Evolutionary conservation across 2,888 invertebrate species (phyloP), one percentile per base, ranked within the genome.

Genomic region (Phlogophora meticulosa): DNA sequence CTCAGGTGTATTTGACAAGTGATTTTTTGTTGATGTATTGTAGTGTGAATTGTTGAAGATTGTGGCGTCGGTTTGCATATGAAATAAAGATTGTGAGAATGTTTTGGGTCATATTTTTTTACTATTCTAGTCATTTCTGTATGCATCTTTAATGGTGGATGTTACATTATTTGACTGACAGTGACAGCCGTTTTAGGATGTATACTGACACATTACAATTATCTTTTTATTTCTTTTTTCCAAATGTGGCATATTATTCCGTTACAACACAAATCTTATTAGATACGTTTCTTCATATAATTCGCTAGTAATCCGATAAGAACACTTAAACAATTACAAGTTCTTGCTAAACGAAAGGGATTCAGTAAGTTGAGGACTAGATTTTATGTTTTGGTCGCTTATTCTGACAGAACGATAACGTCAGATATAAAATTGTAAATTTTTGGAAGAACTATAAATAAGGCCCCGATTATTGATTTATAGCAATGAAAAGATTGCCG

Each of bases 1-100:
- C 73, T 82, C 70, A 70, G 72, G 80, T 74, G 72, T 52, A 49
- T 52, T 64, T 68, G 80, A 82, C 82, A 87, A 86, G 86, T 83
- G 65, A 15, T 62, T 67, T 64, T 71, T 67, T 59, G 52, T 66
- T 57, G 15, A 15, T 40, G 55, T 56, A 75, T 62, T 69, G 45
- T 77, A n/a, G 43, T 69, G 48, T 62, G 58, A 66, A 73, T 61
- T 67, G 17, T 55, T 51, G 32, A 43, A 57, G 20, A 24, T 53
- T 11, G 22, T 38, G n/a, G 43, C 48, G 49, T 62, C 5, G 22
- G 24, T 55, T 58, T 49, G 28, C 42, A 38, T 61, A 38, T 51
- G 34, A 51, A 49, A 60, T 36, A 7, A 32, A 42, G 22, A 13
- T 11, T 63, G 13, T 52, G 46, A 24, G 63, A 72, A 45, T 51